A percentile compares a stretch with the other conserved stretches of the same genome.
Evolutionary conservation across 2,888 invertebrate species (phyloP).

Genomic region (Andrena trimmerana): DNA sequence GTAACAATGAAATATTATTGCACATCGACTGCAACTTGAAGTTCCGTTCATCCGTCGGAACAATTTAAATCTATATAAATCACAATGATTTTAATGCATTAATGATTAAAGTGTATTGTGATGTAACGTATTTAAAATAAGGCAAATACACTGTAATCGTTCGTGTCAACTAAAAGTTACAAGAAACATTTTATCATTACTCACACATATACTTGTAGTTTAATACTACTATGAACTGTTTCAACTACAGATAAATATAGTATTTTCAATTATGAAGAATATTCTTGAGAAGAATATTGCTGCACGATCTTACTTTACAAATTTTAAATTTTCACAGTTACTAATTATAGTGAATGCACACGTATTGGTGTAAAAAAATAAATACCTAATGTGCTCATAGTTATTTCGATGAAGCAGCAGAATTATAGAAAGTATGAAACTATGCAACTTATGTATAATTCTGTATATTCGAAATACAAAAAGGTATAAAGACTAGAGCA

Average conservation of each 20-base stretch:
- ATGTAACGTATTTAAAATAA: slow-evolving; percentile 35
- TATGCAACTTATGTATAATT: slow-evolving; percentile 33
- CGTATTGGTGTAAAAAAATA: slow-evolving; percentile 12
- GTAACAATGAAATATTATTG: slow-evolving; percentile 56
- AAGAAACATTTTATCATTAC: slow-evolving; percentile 23
- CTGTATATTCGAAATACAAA: slow-evolving; percentile 59
- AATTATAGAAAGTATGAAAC: slow-evolving; percentile 24
- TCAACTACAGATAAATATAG: slow-evolving; percentile 16
- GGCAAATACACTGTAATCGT: slow-evolving; percentile 14
- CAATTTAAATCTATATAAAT: slow-evolving; percentile 31
- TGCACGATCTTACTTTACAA: slow-evolving; percentile 32
- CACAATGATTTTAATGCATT: slow-evolving; percentile 15
- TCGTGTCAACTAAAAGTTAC: slow-evolving; percentile 16
- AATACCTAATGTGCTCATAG: slow-evolving; percentile 9
- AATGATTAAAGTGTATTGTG: slow-evolving; percentile 30
- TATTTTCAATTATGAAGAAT: slow-evolving; percentile 25
- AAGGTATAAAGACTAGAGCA: slow-evolving; percentile 73
- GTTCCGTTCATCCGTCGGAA: slow-evolving; percentile 17
- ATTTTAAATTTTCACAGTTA: slow-evolving; percentile 13
- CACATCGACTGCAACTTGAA: slow-evolving; percentile 38
- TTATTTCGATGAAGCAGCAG: slow-evolving; percentile 13
- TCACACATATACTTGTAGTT: slow-evolving; percentile 23
- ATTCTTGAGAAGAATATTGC: slow-evolving; percentile 1
- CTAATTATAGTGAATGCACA: slow-evolving; percentile 1
- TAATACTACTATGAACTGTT: slow-evolving; percentile 21